phyloP scores from a whole-genome alignment of 2,113 vertebrate species.

The Nothobranchius furzeri region DNA sequence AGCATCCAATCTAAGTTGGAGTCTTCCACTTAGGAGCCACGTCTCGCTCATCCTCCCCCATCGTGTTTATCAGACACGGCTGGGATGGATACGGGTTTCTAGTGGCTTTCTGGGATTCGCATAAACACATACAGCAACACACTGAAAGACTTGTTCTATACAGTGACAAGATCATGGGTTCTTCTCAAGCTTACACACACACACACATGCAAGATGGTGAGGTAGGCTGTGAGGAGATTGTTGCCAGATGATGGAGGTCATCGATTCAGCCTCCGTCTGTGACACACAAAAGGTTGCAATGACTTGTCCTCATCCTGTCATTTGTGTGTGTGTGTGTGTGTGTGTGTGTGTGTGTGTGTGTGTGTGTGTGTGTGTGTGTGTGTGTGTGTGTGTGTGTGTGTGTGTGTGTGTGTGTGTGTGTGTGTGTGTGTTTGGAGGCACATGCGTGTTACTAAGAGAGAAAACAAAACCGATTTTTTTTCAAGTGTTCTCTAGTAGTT shows the following conservation, averaged over 20 bases:
- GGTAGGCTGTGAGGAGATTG: conserved; percentile 71
- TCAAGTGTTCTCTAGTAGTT: conserved; percentile 37
- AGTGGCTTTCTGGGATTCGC: conserved; percentile 49
- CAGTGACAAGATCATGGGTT: conserved; percentile 22
- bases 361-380: too few species aligned
- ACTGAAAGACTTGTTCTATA: conserved; percentile 22
- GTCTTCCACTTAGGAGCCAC: conserved; percentile 48
- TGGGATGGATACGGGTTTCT: conserved; percentile 42
- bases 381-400: too few species aligned
- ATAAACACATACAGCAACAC: conserved; percentile 28
- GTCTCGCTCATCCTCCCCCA: conserved; percentile 11
- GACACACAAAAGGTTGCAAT: conserved; percentile 61
- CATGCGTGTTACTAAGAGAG: conserved; percentile 8
- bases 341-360: conserved; percentile 2
- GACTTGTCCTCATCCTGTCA: conserved; percentile 35
- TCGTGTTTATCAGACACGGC: conserved; percentile 64
- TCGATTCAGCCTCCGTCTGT: conserved; percentile 54
- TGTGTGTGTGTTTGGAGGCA: conserved; percentile 13
- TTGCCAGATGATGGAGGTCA: conserved; percentile 68
- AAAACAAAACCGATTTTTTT: conserved; percentile 16
- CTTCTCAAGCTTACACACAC: conserved; percentile 7
- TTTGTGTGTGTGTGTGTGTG: conserved; percentile 6
- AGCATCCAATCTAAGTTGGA: conserved; percentile 41
- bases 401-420: background rate
- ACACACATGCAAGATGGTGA: conserved; percentile 34